Evolutionary conservation across 2,888 invertebrate genomes (phyloP).

Genomic region (Siphonodentalium dalli): DNA sequence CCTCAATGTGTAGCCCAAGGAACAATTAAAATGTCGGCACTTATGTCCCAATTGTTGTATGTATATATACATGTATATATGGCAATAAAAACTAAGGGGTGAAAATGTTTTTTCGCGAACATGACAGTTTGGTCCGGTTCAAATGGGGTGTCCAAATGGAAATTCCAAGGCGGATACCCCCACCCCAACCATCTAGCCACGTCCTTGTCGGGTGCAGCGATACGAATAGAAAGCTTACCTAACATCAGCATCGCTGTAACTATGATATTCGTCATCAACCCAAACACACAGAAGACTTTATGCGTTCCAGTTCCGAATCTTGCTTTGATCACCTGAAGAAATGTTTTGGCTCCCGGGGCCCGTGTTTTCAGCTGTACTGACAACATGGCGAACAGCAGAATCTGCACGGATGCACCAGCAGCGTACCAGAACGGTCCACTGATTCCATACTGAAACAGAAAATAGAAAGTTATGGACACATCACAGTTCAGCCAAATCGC

Average conservation of each 20-base stretch:
- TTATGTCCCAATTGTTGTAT: no score
- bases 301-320: conserved; percentile 61
- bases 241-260: conserved; percentile 64
- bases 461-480: background rate
- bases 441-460: conserved; percentile 57
- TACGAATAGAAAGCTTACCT: conserved; percentile 36
- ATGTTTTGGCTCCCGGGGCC: conserved; percentile 65
- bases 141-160: no score
- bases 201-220: no score
- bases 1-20: no score
- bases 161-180: no score
- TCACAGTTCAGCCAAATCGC: background rate
- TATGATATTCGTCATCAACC: conserved; percentile 61
- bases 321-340: conserved; percentile 62
- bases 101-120: no score
- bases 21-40: no score
- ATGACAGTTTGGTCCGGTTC: no score
- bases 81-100: no score
- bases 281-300: conserved; percentile 60
- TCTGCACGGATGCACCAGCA: conserved; percentile 61
- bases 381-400: conserved; percentile 56
- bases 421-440: conserved; percentile 65
- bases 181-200: no score
- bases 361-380: conserved; percentile 62
- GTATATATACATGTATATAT: no score